A percentile compares a stretch with the other conserved stretches of the same genome.
phyloP scores from a whole-genome alignment of 2,797 vertebrate genomes.

The Aplochiton taeniatus region DNA sequence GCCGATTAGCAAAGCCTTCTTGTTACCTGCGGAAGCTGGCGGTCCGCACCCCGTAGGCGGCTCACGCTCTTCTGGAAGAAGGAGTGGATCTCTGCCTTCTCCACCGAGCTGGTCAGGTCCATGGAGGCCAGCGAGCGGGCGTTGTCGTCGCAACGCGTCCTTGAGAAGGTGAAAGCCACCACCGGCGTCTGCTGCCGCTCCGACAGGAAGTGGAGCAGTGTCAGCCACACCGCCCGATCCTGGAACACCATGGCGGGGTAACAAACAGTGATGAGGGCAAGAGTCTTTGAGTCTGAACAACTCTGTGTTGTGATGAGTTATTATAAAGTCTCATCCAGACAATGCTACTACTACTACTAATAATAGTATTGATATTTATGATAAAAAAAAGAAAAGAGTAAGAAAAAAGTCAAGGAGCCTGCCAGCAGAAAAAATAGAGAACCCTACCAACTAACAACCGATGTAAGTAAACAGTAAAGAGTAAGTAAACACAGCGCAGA shows the following conservation, averaged over 20 bases:
- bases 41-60: constrained; percentile 84
- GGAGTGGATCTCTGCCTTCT: constrained; percentile 89
- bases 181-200: constrained; percentile 87
- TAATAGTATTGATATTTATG: too few relatives aligned
- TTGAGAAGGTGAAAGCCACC: constrained; percentile 92
- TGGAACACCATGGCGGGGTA: constrained; percentile 36
- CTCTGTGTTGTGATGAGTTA: too few relatives aligned
- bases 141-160: constrained; percentile 88
- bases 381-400: too few relatives aligned
- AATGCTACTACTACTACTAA: too few relatives aligned
- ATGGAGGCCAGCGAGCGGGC: constrained; percentile 84
- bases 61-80: constrained; percentile 90
- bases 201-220: constrained; percentile 84
- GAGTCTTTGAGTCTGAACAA: neutral
- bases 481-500: too few relatives aligned
- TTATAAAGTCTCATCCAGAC: too few relatives aligned
- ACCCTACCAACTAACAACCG: too few relatives aligned
- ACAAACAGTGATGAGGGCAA: neutral
- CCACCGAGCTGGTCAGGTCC: constrained; percentile 83
- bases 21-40: constrained; percentile 80
- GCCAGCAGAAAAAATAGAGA: too few relatives aligned
- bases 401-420: too few relatives aligned
- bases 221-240: constrained; percentile 88
- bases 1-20: too few relatives aligned
- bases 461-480: too few relatives aligned